phyloP scores from a whole-genome alignment of 2,888 invertebrate species.

The Heliconius erato region DNA sequence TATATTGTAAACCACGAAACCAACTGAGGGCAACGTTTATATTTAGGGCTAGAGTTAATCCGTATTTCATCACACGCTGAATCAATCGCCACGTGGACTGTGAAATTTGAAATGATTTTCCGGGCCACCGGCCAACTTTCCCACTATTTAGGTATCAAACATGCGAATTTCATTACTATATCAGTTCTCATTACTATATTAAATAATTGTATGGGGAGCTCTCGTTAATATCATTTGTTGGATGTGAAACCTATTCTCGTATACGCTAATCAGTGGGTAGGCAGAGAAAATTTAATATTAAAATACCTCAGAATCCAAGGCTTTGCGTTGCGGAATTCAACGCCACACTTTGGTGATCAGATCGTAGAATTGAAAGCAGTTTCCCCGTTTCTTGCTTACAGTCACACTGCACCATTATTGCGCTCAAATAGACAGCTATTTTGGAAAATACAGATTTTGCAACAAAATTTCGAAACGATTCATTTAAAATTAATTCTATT shows the following conservation, averaged over 20 bases:
- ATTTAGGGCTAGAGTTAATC: slow-evolving; percentile 71
- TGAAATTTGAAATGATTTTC: slow-evolving; percentile 60
- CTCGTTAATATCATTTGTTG: neutral
- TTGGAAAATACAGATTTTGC: no score
- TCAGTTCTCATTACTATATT: neutral
- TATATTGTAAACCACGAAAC: slow-evolving; percentile 21
- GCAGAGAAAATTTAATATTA: neutral
- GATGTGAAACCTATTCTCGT: neutral
- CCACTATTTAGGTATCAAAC: slow-evolving; percentile 40
- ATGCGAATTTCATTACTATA: slow-evolving; percentile 7
- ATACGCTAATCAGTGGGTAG: neutral
- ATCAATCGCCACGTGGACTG: slow-evolving; percentile 61
- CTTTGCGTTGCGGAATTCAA: neutral
- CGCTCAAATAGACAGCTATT: no score
- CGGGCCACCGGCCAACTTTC: slow-evolving; percentile 42
- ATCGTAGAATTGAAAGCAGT: neutral
- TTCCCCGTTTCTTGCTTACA: neutral
- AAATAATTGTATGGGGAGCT: neutral
- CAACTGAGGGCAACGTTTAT: slow-evolving; percentile 56
- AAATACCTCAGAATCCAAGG: neutral
- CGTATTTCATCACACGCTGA: slow-evolving; percentile 59
- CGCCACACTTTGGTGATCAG: neutral
- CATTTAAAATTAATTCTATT: no score
- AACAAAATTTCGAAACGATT: no score
- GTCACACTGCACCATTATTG: no score